Base-by-base conservation (phyloP, 2,888 invertebrate species). In the Cheilosia urbana region DNA sequence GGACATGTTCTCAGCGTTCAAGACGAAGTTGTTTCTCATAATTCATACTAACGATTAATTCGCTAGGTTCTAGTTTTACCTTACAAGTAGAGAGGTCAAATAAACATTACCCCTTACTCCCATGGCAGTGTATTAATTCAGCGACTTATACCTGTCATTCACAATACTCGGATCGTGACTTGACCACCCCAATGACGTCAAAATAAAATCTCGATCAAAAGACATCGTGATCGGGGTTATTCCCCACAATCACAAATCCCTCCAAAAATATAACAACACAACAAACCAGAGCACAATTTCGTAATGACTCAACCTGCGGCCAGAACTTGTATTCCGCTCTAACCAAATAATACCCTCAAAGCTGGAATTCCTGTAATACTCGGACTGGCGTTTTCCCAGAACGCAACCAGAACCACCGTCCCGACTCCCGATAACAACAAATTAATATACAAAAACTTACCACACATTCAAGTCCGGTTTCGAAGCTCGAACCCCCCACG, bases 271-370 rank as follows among this genome's bases (percentile, higher is more conserved):
- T 30, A 30, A 30, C 30, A 30, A 9, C 30, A 45, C 27, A 42
- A 40, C 15, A 51, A 71, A 51, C 37, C 40, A 49, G 37, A 71
- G 37, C 60, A 73, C 13, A 42, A 17, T 21, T 2, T 49, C n/a
- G 5, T 24, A 58, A 65, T 65, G 66, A 76, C 65, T 76, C 66
- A 76, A 27, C 37, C 53, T 24, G 55, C 24, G 55, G 24, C 55
- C 30, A 60, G 78, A 78, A 78, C 78, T 78, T 30, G 78, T 63
- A 69, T 71, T 62, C 77, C 42, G 37, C 37, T 58, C 21, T 13
- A 45, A 45, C 57, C 69, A 57, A 51, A 24, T 27, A 53, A 30
- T 11, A 27, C 42, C 4, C 53, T 65, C 45, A 13, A 69, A 63
- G 58, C 53, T 65, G 40, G n/a, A 63, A 63, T 58, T 72, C 40